Conservation (phyloP, 2,113 vertebrate species). For the Ageneiosus marmoratus region DNA sequence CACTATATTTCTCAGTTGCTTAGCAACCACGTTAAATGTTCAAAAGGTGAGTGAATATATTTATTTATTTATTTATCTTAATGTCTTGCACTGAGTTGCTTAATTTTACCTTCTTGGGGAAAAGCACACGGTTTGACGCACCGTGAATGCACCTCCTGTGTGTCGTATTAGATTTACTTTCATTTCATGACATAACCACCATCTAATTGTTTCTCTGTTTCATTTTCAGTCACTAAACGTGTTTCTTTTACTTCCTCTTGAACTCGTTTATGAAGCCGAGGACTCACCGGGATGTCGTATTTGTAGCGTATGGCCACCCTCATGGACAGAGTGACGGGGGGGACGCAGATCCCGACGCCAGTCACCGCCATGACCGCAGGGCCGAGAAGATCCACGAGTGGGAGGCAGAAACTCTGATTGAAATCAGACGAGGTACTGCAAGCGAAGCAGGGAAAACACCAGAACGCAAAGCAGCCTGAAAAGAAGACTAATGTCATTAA, state of each 20-base stretch:
- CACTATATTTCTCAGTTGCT: background rate
- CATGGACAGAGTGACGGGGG: slow-evolving; percentile 39
- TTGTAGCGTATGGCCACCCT: slow-evolving; percentile 48
- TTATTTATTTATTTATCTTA: background rate
- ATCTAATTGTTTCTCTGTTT: background rate
- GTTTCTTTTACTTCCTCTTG: background rate
- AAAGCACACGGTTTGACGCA: no score
- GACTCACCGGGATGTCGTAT: slow-evolving; percentile 40
- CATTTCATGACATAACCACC: background rate
- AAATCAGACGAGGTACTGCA: slow-evolving; percentile 36
- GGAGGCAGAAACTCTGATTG: slow-evolving; percentile 38
- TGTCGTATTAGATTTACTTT: background rate
- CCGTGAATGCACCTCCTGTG: no score
- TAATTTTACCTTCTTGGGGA: no score
- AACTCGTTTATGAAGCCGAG: background rate
- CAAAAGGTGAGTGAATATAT: background rate
- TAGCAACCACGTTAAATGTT: background rate
- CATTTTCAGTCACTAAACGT: background rate
- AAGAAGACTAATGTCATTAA: background rate
- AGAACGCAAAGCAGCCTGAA: slow-evolving; percentile 46
- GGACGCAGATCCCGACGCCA: slow-evolving; percentile 6
- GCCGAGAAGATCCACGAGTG: slow-evolving; percentile 17
- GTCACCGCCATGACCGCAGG: background rate
- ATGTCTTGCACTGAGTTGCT: no score
- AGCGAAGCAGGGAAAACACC: slow-evolving; percentile 45